These are phyloP conservation scores for Drosophila neotestacea DNA, from an alignment of 2,888 invertebrate genomes.

Conservation along the genomic window DNA sequence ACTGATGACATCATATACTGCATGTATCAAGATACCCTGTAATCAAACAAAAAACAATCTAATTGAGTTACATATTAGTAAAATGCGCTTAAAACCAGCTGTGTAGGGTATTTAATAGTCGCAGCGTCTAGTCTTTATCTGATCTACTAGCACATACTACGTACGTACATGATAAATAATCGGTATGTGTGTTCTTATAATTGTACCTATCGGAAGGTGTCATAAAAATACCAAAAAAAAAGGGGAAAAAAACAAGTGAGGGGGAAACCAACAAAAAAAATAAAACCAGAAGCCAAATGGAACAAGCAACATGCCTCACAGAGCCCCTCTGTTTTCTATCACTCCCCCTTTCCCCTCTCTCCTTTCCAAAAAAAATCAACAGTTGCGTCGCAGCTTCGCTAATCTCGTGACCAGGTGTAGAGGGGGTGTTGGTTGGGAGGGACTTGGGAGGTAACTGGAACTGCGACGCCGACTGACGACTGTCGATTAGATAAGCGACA, in stretches of 20 bases:
- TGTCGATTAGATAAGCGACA: slow-evolving; percentile 65
- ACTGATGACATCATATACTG: neutral
- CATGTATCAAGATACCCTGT: neutral
- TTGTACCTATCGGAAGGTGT: slow-evolving; percentile 29
- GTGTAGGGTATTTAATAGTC: neutral
- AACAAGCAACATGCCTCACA: slow-evolving; percentile 30
- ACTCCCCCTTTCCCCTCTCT: neutral
- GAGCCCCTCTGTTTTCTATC: neutral
- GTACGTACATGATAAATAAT: slow-evolving; percentile 39
- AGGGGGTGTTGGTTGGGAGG: neutral
- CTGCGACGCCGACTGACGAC: slow-evolving; percentile 34
- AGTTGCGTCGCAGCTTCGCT: slow-evolving; percentile 63
- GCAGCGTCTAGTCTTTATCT: neutral
- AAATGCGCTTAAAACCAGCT: neutral
- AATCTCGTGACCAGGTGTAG: slow-evolving; percentile 44
- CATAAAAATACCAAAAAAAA: slow-evolving; percentile 29
- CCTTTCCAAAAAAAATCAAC: neutral
- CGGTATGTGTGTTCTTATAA: slow-evolving; percentile 35
- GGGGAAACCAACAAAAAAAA: neutral
- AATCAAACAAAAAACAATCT: too few species aligned
- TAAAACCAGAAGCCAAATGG: slow-evolving; percentile 45
- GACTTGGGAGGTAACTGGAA: slow-evolving; percentile 23
- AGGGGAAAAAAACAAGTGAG: neutral
- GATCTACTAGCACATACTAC: slow-evolving; percentile 1
- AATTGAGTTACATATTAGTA: too few species aligned